These are phyloP conservation scores for Sturmia bella DNA, from an alignment of 2,888 invertebrate species.

Conservation along the genomic window DNA sequence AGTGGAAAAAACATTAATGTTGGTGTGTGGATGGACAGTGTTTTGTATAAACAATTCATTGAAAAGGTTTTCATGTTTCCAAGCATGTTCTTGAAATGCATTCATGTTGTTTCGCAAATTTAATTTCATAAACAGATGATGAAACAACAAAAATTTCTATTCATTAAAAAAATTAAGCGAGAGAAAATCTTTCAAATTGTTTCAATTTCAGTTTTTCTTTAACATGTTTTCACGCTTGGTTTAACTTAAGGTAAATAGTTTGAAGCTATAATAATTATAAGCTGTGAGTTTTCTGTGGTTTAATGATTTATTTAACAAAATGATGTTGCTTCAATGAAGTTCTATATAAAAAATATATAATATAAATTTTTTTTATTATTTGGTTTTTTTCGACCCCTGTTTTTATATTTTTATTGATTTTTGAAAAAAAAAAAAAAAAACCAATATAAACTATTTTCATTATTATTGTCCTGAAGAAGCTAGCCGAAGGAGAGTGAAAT, in stretches of 20 bases:
- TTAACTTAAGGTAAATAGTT: slow-evolving; percentile 25
- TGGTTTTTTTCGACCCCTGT: no score
- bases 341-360: slow-evolving; percentile 10
- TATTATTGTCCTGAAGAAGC: no score
- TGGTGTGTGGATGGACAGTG: slow-evolving; percentile 5
- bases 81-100: slow-evolving; percentile 57
- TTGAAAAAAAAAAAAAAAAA: no score
- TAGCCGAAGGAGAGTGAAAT: no score
- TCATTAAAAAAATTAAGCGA: slow-evolving; percentile 11
- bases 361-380: no score
- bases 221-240: slow-evolving; percentile 48
- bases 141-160: slow-evolving; percentile 42
- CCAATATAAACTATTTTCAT: no score
- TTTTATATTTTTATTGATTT: no score
- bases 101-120: slow-evolving; percentile 29
- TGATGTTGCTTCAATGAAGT: slow-evolving; percentile 12
- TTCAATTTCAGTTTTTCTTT: slow-evolving; percentile 26
- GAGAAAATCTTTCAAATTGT: background rate
- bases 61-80: slow-evolving; percentile 38
- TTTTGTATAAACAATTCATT: background rate
- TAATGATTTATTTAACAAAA: slow-evolving; percentile 42
- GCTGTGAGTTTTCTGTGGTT: slow-evolving; percentile 1
- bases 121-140: slow-evolving; percentile 25
- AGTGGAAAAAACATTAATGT: slow-evolving; percentile 42
- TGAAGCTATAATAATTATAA: background rate